Conservation (phyloP, 1,140 invertebrate species). For the Drosophila albomicans region DNA sequence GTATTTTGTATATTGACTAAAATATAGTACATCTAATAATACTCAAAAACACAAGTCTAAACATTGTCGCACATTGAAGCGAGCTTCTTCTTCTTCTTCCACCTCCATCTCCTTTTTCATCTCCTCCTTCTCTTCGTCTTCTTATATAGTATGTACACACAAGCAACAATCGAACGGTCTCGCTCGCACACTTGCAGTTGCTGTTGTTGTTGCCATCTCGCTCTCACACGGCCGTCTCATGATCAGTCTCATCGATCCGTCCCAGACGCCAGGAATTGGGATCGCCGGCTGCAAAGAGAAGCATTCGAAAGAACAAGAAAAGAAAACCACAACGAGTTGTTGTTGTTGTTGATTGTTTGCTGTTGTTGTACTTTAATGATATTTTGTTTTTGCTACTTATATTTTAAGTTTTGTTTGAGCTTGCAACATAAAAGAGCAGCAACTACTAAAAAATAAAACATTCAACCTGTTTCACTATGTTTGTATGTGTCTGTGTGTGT, state of each 20-base stretch:
- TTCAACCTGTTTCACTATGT: constrained; percentile 6
- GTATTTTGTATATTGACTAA: constrained; percentile 53
- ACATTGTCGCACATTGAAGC: constrained; percentile 47
- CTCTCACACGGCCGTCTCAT: constrained; percentile 91
- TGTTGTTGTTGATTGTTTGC: neutral
- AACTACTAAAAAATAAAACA: constrained; percentile 8
- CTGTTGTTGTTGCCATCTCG: constrained; percentile 3
- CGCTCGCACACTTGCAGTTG: neutral
- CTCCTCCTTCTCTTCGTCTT: neutral
- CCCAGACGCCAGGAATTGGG: constrained; percentile 92
- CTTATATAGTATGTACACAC: constrained; percentile 3
- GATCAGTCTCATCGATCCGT: constrained; percentile 92
- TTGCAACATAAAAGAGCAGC: constrained; percentile 12
- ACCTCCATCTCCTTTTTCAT: no score
- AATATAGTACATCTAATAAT: constrained; percentile 81
- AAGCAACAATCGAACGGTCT: neutral
- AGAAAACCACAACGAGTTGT: neutral
- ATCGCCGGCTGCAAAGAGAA: constrained; percentile 88
- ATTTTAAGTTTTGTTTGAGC: neutral
- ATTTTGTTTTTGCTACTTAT: neutral
- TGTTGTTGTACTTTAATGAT: neutral
- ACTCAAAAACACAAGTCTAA: constrained; percentile 83
- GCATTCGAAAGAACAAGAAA: constrained; percentile 29
- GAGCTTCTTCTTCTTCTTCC: neutral
- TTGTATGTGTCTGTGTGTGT: neutral